Evolutionary conservation across 2,797 vertebrate species (phyloP).

Genomic region (Anabas testudineus): DNA sequence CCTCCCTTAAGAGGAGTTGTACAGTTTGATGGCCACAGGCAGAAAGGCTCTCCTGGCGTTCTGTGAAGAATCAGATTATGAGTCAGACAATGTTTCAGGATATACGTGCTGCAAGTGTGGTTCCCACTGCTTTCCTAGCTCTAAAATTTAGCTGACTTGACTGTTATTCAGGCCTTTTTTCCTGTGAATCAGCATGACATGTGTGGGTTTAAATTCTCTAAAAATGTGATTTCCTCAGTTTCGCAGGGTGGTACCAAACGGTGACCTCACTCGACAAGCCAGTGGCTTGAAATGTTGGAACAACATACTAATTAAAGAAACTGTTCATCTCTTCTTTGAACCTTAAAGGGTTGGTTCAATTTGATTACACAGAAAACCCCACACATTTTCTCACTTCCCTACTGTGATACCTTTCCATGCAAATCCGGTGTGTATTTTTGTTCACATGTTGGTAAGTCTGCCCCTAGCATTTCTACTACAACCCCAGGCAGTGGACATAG

Average conservation of each 20-base stretch:
- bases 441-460: neutral
- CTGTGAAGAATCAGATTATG: too few relatives aligned
- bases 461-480: neutral
- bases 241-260: neutral
- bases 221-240: conserved; percentile 10
- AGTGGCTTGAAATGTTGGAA: neutral
- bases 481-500: neutral
- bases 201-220: neutral
- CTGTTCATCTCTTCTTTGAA: too few relatives aligned
- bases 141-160: conserved; percentile 21
- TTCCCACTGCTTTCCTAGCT: neutral
- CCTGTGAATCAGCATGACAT: neutral
- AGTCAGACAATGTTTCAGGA: neutral
- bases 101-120: neutral
- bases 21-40: too few relatives aligned
- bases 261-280: neutral
- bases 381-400: neutral
- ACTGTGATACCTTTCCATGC: neutral
- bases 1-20: too few relatives aligned
- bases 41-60: too few relatives aligned
- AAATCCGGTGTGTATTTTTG: neutral
- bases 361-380: too few relatives aligned
- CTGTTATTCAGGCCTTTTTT: neutral
- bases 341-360: too few relatives aligned
- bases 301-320: neutral